Evolutionary conservation across 2,888 invertebrate genomes (phyloP).

Genomic region (Pteria penguin): DNA sequence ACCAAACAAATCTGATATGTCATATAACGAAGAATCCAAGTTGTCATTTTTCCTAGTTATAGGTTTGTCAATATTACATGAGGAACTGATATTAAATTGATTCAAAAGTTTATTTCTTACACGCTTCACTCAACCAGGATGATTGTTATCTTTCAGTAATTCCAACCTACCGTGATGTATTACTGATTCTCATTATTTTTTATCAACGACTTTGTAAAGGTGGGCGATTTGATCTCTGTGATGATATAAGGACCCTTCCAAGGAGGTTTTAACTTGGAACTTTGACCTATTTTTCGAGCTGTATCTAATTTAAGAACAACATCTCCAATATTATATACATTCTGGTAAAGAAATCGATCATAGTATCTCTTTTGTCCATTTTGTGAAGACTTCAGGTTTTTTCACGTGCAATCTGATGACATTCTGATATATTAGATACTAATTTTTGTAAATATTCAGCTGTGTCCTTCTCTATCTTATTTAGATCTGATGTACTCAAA

Average conservation of each 20-base stretch:
- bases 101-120: constrained; percentile 7
- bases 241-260: constrained; percentile 44
- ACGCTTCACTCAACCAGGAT: constrained; percentile 11
- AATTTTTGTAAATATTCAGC: constrained; percentile 11
- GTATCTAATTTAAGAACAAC: constrained; percentile 8
- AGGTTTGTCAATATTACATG: too few species aligned
- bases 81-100: not conserved
- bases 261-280: constrained; percentile 31
- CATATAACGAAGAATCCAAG: too few species aligned
- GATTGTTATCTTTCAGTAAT: not conserved
- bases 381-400: not conserved
- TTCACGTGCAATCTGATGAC: constrained; percentile 19
- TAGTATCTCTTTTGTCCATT: constrained; percentile 7
- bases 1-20: too few species aligned
- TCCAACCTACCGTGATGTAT: constrained; percentile 31
- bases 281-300: constrained; percentile 26
- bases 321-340: not conserved
- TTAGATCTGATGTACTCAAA: constrained; percentile 1
- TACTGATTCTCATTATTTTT: not conserved
- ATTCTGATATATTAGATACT: not conserved
- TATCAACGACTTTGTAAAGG: constrained; percentile 4
- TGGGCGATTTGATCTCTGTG: constrained; percentile 1
- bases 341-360: not conserved
- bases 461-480: not conserved
- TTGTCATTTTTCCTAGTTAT: too few species aligned